phyloP scores from a whole-genome alignment of 2,888 invertebrate genomes.

The Tetrapedia diversipes region DNA sequence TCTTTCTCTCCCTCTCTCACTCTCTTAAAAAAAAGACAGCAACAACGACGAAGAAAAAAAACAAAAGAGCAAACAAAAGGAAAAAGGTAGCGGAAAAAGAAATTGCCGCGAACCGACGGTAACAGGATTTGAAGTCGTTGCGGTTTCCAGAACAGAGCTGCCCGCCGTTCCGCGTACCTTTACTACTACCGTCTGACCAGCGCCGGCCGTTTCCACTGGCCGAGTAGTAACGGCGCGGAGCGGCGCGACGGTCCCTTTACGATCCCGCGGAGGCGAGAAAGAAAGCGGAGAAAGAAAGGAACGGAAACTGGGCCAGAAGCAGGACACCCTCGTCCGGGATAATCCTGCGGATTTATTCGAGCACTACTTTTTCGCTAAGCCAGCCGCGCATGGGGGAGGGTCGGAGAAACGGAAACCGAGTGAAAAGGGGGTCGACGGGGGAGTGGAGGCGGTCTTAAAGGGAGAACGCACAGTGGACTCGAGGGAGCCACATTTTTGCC shows the following conservation, averaged over 20 bases:
- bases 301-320: slow-evolving; percentile 27
- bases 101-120: slow-evolving; percentile 5
- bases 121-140: slow-evolving; percentile 44
- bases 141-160: neutral
- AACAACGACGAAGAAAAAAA: neutral
- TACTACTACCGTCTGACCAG: slow-evolving; percentile 34
- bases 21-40: neutral
- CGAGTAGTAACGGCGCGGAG: neutral
- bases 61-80: neutral
- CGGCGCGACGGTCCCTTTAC: slow-evolving; percentile 29
- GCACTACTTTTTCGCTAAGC: slow-evolving; percentile 65
- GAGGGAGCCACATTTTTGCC: slow-evolving; percentile 64
- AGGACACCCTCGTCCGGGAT: slow-evolving; percentile 55
- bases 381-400: slow-evolving; percentile 28
- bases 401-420: neutral
- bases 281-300: neutral
- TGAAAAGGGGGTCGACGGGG: too few species aligned
- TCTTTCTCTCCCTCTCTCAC: too few species aligned
- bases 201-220: slow-evolving; percentile 26
- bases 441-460: slow-evolving; percentile 49
- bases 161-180: neutral
- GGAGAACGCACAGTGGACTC: slow-evolving; percentile 58
- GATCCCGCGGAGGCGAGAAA: neutral
- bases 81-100: neutral
- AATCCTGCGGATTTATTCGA: slow-evolving; percentile 68